Evolutionary conservation across 2,113 vertebrate species (phyloP), one percentile per base, ranked within the genome.

Genomic region (Gymnocephalus cernua): DNA sequence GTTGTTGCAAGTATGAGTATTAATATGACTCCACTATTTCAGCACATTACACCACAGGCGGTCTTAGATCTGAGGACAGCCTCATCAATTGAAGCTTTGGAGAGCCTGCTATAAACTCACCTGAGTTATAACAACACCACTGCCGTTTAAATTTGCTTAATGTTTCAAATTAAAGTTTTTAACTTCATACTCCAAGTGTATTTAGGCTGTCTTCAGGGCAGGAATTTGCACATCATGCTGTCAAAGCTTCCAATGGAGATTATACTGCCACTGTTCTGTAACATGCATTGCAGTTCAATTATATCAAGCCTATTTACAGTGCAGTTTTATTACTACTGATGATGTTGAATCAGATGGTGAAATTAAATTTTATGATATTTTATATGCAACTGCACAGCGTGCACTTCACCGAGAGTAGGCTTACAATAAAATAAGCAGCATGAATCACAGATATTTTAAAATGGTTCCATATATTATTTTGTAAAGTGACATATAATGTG

Each of bases 1-100:
- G 16, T 32, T 58, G 7, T 54, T 66, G 21, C 2, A 47, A 41
- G 38, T 41, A 41, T 41, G 38, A 41, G 38, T 41, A 41, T 41
- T 41, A 25, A 69, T 54, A 35, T 54, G n/a, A 44, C 73, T 23
- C 6, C 11, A 63, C 29, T 59, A 41, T 76, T 65, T 77, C 59
- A 68, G 69, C 54, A 29, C 65, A 74, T 74, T 67, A 61, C 61
- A 73, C 74, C 68, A 19, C 45, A 47, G 45, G 44, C 67, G 32
- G 65, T 59, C 73, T 32, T 45, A 45, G 6, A 83, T 45, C 59
- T 50, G 58, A 62, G 23, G 41, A 59, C 53, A 23, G 38, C 25
- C 59, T 63, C 57, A 65, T 77, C 50, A 77, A 14, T 0, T 53
- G 25, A 48, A n/a, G 69, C 63, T 68, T 79, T 79, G 63, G 74